Conservation (phyloP, 2,888 invertebrate species). For the Scrobipalpa atriplicella region DNA sequence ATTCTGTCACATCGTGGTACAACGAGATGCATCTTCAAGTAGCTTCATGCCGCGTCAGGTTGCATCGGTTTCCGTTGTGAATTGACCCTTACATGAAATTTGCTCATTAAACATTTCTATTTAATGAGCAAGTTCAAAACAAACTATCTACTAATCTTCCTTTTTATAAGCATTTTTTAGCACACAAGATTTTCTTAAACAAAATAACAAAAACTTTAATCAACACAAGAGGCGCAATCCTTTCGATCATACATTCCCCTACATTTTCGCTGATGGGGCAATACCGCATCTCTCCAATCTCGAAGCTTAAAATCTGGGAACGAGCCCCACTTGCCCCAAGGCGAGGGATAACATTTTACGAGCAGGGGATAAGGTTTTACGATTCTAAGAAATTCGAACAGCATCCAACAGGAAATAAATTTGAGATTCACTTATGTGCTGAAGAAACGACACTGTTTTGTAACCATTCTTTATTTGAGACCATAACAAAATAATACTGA, state of each 20-base stretch:
- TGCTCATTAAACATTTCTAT: too few relatives aligned
- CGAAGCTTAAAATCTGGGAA: constrained; percentile 17
- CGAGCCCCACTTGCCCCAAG: constrained; percentile 22
- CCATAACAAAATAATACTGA: neutral
- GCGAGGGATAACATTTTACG: constrained; percentile 32
- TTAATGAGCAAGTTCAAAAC: too few relatives aligned
- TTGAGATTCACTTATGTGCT: constrained; percentile 31
- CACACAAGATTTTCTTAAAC: too few relatives aligned
- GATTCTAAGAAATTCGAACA: constrained; percentile 30
- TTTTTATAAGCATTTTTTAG: too few relatives aligned
- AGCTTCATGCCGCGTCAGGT: too few relatives aligned
- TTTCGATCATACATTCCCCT: constrained; percentile 15
- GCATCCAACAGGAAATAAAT: constrained; percentile 30
- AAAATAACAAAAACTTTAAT: neutral
- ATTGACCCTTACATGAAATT: too few relatives aligned
- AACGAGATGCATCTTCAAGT: too few relatives aligned
- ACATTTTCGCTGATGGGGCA: constrained; percentile 2
- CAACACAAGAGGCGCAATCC: neutral
- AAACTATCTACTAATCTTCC: too few relatives aligned
- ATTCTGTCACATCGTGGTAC: too few relatives aligned
- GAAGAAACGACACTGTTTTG: neutral
- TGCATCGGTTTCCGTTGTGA: too few relatives aligned
- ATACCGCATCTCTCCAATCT: constrained; percentile 13
- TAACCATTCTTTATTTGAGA: neutral
- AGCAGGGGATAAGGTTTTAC: constrained; percentile 31